Base-by-base conservation (phyloP, 2,888 invertebrate species). In the Hesperia comma region DNA sequence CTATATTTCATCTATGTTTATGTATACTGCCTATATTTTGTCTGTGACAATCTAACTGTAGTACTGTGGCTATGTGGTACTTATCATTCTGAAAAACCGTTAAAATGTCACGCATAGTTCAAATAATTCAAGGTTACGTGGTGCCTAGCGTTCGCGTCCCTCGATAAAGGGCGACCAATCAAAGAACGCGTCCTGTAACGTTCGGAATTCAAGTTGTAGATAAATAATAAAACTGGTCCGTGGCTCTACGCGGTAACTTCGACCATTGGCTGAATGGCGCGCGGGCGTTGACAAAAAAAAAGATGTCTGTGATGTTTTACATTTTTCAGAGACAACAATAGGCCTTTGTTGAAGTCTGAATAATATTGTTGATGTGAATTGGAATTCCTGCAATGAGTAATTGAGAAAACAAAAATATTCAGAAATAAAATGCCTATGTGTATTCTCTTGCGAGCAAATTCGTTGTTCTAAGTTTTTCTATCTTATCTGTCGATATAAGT, bases 141-240 rank as follows among this genome's bases (percentile, higher is more conserved):
- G n/a, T 54, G 21, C 15, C 14, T 51, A 26, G 51, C 26, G 49
- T 19, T 2, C 6, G 66, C 87, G 86, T 88, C 86, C 83, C 66
- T 55, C 82, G 91, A 90, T 91, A 90, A 90, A 86, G 84, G 79
- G 72, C 85, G 78, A 74, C 91, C 89, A 91, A 91, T 90, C 82
- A 70, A 64, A 81, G 72, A 69, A 74, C 79, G 75, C 69, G 67
- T 72, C 73, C 82, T 73, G 70, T 85, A 89, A 87, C 88, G 90
- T 84, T 83, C 85, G 74, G 81, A 83, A 76, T 82, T 80, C 61
- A 68, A 79, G 68, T 74, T 43, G 68, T 58, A 61, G 66, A 61
- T 66, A 55, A 55, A 66, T 54, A 62, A 70, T 67, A 68, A 69
- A 70, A 61, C 46, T 43, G 54, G 60, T 58, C 43, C 43, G 43